phyloP scores from a whole-genome alignment of 2,797 vertebrate species.

The Syndactyla subalaris region DNA sequence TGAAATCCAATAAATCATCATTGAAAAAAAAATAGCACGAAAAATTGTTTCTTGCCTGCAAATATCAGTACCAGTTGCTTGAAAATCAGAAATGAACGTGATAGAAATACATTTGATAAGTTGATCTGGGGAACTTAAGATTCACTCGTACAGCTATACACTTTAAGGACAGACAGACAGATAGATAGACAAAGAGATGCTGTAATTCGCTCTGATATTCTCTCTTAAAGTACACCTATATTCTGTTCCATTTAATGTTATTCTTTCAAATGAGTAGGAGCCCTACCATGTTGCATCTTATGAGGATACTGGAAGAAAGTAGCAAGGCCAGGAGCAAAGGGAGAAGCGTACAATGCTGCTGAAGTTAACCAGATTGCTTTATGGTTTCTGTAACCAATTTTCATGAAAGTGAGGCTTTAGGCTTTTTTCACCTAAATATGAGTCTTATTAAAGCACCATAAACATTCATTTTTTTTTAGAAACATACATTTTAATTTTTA shows the following conservation, averaged over 20 bases:
- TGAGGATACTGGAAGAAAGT: neutral
- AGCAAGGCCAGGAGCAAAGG: neutral
- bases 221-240: neutral
- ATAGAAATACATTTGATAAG: neutral
- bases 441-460: neutral
- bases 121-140: neutral
- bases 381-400: neutral
- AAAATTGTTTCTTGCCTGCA: neutral
- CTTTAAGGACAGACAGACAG: neutral
- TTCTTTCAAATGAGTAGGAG: neutral
- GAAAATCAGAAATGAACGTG: neutral
- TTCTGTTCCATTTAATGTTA: neutral
- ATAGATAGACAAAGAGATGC: neutral
- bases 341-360: neutral
- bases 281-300: neutral
- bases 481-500: neutral
- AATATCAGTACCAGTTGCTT: neutral
- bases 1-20: neutral
- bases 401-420: neutral
- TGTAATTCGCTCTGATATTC: neutral
- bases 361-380: neutral
- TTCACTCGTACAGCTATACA: neutral
- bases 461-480: neutral
- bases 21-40: neutral
- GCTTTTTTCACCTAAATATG: neutral